Percentiles rank a stretch among this genome's conserved stretches.
Conservation (phyloP, 1,140 invertebrate species). For the Heliothis virescens region DNA sequence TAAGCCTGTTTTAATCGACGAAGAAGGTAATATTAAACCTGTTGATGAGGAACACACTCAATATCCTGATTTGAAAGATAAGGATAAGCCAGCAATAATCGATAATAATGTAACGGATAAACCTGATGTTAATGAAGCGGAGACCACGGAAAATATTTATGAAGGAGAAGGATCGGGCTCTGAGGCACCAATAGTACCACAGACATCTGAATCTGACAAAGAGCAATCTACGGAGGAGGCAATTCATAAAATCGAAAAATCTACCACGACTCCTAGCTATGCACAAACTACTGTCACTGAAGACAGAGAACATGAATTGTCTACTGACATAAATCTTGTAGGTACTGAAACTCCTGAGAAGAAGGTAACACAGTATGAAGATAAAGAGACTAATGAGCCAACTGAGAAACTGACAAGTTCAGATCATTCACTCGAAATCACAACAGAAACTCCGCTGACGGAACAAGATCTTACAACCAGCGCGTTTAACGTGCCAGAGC, state of each 20-base stretch:
- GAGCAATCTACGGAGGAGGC: background rate
- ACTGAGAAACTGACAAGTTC: background rate
- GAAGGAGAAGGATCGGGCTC: background rate
- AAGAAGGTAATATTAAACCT: conserved; percentile 9
- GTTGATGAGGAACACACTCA: background rate
- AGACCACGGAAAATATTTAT: background rate
- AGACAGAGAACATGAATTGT: background rate
- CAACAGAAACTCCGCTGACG: background rate
- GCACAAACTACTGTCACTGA: background rate
- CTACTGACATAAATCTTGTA: too few relatives aligned
- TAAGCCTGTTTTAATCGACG: background rate
- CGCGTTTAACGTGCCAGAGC: background rate
- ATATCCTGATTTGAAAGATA: background rate
- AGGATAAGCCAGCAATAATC: background rate
- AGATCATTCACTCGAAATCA: background rate
- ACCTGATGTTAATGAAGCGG: background rate
- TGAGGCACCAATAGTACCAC: background rate
- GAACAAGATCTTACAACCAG: conserved; percentile 7
- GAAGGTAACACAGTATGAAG: conserved; percentile 9
- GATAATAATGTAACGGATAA: conserved; percentile 17
- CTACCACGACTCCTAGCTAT: background rate
- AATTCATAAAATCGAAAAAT: conserved; percentile 4
- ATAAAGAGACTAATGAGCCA: background rate
- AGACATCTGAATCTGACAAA: background rate
- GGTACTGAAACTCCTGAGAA: background rate